Conservation (phyloP, 2,113 vertebrate genomes). For the Cynocephalus volans region DNA sequence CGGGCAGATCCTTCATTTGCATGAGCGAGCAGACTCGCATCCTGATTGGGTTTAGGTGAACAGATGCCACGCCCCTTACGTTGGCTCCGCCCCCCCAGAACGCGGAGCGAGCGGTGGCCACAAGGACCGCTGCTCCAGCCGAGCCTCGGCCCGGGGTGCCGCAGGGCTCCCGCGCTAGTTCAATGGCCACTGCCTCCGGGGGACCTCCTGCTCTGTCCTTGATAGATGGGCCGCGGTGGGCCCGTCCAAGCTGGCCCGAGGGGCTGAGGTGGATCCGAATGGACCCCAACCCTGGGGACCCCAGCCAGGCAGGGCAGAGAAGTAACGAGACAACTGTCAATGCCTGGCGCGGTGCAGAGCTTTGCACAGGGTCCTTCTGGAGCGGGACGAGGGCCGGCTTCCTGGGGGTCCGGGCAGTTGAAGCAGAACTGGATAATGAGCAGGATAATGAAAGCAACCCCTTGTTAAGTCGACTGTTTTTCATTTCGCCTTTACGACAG, state of each 20-base stretch:
- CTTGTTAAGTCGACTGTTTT: not conserved
- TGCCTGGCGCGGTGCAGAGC: not conserved
- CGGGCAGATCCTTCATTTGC: not conserved
- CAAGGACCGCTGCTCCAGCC: too few relatives aligned
- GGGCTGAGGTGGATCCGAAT: not conserved
- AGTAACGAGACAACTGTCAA: not conserved
- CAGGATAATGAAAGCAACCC: not conserved
- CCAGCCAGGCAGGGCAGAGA: not conserved
- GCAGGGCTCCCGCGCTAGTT: not conserved
- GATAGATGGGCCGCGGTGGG: not conserved
- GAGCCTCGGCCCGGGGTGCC: rapidly evolving
- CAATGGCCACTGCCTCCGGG: not conserved
- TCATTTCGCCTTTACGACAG: not conserved
- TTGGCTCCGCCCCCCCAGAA: not conserved
- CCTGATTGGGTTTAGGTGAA: not conserved
- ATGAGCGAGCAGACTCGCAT: not conserved
- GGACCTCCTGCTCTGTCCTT: not conserved
- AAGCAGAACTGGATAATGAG: not conserved
- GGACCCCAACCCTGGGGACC: not conserved
- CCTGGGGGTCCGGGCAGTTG: not conserved
- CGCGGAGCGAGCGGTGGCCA: rapidly evolving
- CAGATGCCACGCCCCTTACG: not conserved
- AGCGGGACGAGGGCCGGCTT: not conserved
- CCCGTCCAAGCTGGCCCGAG: not conserved
- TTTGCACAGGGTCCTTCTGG: not conserved